Percentiles rank a stretch among this genome's conserved stretches.
These are phyloP conservation scores for Brachyhypopomus occidentalis DNA, from an alignment of 2,113 vertebrate species.

Conservation along the genomic window DNA sequence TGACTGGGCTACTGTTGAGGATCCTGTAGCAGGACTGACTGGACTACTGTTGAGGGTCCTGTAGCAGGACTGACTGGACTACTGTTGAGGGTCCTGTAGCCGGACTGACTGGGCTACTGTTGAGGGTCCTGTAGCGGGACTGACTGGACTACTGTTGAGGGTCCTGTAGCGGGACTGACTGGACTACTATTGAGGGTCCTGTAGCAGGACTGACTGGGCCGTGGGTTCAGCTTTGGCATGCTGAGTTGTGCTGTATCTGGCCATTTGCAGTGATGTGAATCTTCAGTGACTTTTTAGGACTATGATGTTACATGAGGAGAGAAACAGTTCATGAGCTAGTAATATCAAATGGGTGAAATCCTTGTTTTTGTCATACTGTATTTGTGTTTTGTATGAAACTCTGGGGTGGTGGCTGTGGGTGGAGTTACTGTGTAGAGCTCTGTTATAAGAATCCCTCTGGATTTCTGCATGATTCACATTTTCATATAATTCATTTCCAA, in stretches of 20 bases:
- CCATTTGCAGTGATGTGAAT: slow-evolving; percentile 31
- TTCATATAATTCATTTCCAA: not conserved
- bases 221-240: not conserved
- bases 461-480: not conserved
- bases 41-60: not conserved
- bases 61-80: not conserved
- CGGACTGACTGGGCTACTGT: not conserved
- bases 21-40: too few species aligned
- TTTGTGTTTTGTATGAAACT: not conserved
- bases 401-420: not conserved
- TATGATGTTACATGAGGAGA: slow-evolving; percentile 41
- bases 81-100: not conserved
- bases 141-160: not conserved
- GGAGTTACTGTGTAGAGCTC: not conserved
- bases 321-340: slow-evolving; percentile 2
- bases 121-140: not conserved
- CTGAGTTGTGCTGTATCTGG: not conserved
- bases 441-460: not conserved
- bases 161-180: too few species aligned
- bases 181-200: too few species aligned
- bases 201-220: too few species aligned
- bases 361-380: not conserved
- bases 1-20: too few species aligned
- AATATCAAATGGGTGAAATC: not conserved
- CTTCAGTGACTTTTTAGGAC: slow-evolving; percentile 38